Conservation (phyloP, 30 jellyfish, hydroid and myxozoan genomes). For the Chrysaora quinquecirrha region DNA sequence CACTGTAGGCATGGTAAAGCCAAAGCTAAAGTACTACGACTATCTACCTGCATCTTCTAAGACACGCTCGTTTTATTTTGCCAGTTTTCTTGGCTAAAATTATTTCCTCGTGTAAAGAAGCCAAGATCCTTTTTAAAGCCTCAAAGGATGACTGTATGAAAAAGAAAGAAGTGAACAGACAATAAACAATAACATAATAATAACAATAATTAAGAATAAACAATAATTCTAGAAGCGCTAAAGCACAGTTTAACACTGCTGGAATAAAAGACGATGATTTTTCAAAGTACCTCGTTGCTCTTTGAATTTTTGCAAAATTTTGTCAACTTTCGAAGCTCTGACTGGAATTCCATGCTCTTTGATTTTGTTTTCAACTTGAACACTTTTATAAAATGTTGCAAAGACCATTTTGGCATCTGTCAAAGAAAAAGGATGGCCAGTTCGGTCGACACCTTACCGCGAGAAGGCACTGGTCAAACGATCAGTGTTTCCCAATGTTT, state of each 20-base stretch:
- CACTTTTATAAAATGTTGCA: neutral
- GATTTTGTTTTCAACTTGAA: neutral
- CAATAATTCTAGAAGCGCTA: no score
- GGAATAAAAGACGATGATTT: no score
- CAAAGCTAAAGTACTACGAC: no score
- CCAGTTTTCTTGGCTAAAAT: constrained; percentile 60
- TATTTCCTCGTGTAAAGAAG: constrained; percentile 56
- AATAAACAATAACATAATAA: no score
- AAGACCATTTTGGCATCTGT: neutral
- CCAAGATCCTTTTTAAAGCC: constrained; percentile 49
- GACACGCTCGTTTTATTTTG: constrained; percentile 53
- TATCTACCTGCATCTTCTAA: constrained; percentile 72
- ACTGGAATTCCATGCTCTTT: neutral
- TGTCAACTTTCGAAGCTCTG: neutral
- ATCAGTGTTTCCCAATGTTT: no score
- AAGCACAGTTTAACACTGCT: no score
- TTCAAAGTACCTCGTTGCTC: neutral
- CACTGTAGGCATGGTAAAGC: no score
- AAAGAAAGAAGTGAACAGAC: neutral
- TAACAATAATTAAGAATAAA: no score
- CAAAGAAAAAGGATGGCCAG: neutral
- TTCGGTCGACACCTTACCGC: no score
- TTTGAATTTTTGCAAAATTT: neutral
- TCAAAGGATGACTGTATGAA: constrained; percentile 43
- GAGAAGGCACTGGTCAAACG: no score